A percentile compares a stretch with the other conserved stretches of the same genome.
Evolutionary conservation across 2,888 invertebrate genomes (phyloP).

Genomic region (Sinopyrophorus schimmeli): DNA sequence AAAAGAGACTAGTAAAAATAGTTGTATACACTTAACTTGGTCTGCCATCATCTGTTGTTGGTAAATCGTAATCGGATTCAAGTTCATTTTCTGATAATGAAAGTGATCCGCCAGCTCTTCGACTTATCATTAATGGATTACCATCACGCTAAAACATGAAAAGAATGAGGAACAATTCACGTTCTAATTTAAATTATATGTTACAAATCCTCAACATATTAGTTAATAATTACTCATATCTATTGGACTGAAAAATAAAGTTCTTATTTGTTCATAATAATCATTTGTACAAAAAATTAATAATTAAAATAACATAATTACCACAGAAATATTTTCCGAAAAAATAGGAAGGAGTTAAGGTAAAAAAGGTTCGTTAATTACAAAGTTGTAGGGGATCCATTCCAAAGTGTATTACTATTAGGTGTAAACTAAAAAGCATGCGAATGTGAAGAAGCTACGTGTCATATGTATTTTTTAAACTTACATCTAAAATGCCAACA

Average conservation of each 20-base stretch:
- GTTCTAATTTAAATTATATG: not conserved
- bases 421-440: conserved; percentile 17
- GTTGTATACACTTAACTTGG: conserved; percentile 10
- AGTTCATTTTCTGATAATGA: conserved; percentile 83
- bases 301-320: conserved; percentile 7
- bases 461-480: conserved; percentile 26
- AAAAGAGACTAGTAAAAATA: conserved; percentile 9
- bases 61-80: conserved; percentile 63
- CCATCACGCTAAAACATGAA: conserved; percentile 49
- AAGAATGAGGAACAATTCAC: too few species aligned
- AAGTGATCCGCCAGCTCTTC: conserved; percentile 76
- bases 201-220: not conserved
- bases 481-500: conserved; percentile 60
- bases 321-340: conserved; percentile 6
- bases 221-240: not conserved
- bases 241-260: too few species aligned
- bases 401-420: conserved; percentile 13
- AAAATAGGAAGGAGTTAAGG: conserved; percentile 8
- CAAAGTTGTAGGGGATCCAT: conserved; percentile 20
- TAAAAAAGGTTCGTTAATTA: too few species aligned
- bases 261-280: too few species aligned
- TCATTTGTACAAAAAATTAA: conserved; percentile 6
- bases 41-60: conserved; percentile 14
- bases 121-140: conserved; percentile 60
- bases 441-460: not conserved